These are phyloP conservation scores for Holotrichia oblita DNA, from an alignment of 1,140 invertebrate species.

Conservation along the genomic window DNA sequence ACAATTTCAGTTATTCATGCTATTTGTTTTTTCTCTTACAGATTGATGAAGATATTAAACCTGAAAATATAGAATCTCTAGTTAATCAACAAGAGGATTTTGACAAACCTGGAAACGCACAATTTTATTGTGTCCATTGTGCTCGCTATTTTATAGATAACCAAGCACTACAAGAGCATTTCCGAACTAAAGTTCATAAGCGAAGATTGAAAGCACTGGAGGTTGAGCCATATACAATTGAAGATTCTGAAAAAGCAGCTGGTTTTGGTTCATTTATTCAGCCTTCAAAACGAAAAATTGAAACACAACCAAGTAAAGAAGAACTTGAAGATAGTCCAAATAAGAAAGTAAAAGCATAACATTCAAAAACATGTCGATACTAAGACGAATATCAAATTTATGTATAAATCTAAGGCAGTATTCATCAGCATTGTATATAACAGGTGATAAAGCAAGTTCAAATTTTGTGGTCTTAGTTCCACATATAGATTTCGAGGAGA, in stretches of 20 bases:
- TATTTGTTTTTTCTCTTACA: constrained; percentile 58
- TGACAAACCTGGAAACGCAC: constrained; percentile 88
- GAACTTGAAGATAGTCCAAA: background rate
- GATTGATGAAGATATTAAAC: constrained; percentile 81
- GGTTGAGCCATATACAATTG: constrained; percentile 88
- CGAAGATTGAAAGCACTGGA: constrained; percentile 90
- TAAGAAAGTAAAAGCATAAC: background rate
- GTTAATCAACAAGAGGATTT: constrained; percentile 88
- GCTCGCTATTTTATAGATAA: constrained; percentile 90
- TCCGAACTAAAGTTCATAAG: constrained; percentile 91
- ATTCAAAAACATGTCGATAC: background rate
- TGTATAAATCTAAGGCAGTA: constrained; percentile 52
- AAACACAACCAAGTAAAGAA: constrained; percentile 70
- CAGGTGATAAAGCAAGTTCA: constrained; percentile 69
- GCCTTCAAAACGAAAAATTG: constrained; percentile 81
- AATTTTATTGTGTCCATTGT: constrained; percentile 94
- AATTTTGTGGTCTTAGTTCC: constrained; percentile 69
- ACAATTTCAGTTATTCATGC: background rate
- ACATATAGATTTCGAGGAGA: constrained; percentile 68
- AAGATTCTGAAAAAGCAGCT: constrained; percentile 91
- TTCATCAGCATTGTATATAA: constrained; percentile 70
- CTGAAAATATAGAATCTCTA: constrained; percentile 75
- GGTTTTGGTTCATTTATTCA: constrained; percentile 82
- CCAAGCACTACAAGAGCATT: constrained; percentile 82
- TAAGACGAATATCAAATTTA: background rate